Evolutionary conservation across 2,888 invertebrate genomes (phyloP).

Genomic region (Antheraea assamensis): DNA sequence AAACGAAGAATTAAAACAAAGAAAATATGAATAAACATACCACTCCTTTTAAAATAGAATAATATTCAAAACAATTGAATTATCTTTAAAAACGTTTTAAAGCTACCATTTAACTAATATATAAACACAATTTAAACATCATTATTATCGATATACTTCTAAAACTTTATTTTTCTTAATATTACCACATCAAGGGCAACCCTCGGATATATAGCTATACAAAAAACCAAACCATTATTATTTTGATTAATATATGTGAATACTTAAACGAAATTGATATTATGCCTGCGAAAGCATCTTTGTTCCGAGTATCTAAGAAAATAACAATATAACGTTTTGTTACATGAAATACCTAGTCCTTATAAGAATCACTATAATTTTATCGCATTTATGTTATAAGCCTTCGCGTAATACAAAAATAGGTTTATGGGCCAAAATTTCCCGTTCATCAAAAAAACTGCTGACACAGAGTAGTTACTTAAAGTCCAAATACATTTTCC

Average conservation of each 20-base stretch:
- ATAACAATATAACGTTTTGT: background rate
- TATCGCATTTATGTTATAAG: conserved; percentile 40
- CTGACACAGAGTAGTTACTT: conserved; percentile 68
- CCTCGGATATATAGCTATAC: background rate
- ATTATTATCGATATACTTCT: background rate
- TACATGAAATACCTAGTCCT: too few relatives aligned
- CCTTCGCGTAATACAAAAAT: conserved; percentile 69
- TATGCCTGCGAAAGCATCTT: background rate
- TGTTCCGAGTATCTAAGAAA: background rate
- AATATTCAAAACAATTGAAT: too few relatives aligned
- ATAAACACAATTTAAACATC: background rate
- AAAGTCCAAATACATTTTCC: conserved; percentile 72
- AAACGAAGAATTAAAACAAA: too few relatives aligned
- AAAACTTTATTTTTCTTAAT: background rate
- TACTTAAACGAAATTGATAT: conserved; percentile 26
- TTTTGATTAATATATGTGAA: background rate
- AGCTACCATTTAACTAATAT: background rate
- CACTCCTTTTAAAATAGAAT: too few relatives aligned
- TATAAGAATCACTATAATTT: conserved; percentile 6
- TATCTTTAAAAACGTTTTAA: too few relatives aligned
- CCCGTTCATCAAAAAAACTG: conserved; percentile 66
- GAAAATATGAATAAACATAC: too few relatives aligned
- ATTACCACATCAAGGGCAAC: background rate
- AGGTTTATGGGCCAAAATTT: conserved; percentile 64
- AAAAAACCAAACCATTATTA: background rate